Conservation (phyloP, 1,140 invertebrate species). For the Monomorium pharaonis region DNA sequence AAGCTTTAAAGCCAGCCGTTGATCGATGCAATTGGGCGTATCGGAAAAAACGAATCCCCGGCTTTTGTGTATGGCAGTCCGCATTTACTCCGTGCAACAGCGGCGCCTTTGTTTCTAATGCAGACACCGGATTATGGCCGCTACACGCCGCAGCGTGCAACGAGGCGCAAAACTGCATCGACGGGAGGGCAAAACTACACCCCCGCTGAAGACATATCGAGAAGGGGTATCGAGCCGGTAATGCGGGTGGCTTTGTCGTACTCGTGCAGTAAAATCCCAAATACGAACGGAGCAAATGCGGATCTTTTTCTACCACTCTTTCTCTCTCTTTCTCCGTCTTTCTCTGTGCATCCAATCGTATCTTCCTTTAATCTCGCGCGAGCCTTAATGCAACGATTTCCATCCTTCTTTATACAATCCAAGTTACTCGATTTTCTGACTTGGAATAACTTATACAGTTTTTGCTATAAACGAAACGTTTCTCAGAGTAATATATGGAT, state of each 20-base stretch:
- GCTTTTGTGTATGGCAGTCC: background rate
- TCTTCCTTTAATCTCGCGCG: conserved; percentile 2
- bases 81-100: background rate
- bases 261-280: background rate
- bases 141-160: background rate
- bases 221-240: background rate
- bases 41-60: conserved; percentile 23
- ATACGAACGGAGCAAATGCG: background rate
- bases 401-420: background rate
- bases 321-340: background rate
- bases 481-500: background rate
- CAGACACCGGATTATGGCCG: conserved; percentile 26
- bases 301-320: background rate
- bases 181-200: conserved; percentile 2
- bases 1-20: background rate
- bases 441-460: background rate
- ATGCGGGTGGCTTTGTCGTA: conserved; percentile 16
- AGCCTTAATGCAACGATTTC: background rate
- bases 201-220: conserved; percentile 5
- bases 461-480: background rate
- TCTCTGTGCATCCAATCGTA: background rate
- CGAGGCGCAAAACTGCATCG: conserved; percentile 28
- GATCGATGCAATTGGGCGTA: conserved; percentile 33
- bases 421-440: background rate
- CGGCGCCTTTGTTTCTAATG: background rate